Evolutionary conservation across 2,113 vertebrate species (phyloP).

Genomic region (Bos javanicus): DNA sequence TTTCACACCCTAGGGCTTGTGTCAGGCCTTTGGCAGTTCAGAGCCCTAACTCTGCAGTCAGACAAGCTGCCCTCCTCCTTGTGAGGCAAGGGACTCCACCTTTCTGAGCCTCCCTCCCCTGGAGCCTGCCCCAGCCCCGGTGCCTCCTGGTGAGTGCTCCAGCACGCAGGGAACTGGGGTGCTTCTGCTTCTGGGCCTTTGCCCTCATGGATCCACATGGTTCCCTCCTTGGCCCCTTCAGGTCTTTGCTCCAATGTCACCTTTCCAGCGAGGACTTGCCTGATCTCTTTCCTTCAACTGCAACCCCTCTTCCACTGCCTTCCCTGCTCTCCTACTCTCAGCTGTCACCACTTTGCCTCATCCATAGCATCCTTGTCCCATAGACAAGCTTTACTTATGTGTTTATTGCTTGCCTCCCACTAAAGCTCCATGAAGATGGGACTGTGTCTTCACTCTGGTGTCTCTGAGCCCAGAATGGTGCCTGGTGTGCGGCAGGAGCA

Average conservation of each 20-base stretch:
- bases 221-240: neutral
- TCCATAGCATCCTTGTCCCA: too few relatives aligned
- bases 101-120: neutral
- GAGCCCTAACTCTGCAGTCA: neutral
- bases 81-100: neutral
- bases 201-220: neutral
- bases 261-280: neutral
- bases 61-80: neutral
- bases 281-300: neutral
- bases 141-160: neutral
- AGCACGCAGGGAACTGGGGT: rapidly evolving
- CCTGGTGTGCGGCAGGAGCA: neutral
- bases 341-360: too few relatives aligned
- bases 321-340: too few relatives aligned
- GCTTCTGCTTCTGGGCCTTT: neutral
- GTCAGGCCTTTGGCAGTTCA: neutral
- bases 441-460: neutral
- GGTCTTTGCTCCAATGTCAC: too few relatives aligned
- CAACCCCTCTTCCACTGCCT: too few relatives aligned
- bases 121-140: neutral
- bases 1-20: neutral
- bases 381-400: neutral
- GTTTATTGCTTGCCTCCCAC: neutral
- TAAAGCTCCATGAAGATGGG: neutral
- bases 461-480: neutral